Evolutionary conservation across 2,888 invertebrate genomes (phyloP), one percentile per base, ranked within the genome.

Genomic region (Agonopterix subpropinquella): DNA sequence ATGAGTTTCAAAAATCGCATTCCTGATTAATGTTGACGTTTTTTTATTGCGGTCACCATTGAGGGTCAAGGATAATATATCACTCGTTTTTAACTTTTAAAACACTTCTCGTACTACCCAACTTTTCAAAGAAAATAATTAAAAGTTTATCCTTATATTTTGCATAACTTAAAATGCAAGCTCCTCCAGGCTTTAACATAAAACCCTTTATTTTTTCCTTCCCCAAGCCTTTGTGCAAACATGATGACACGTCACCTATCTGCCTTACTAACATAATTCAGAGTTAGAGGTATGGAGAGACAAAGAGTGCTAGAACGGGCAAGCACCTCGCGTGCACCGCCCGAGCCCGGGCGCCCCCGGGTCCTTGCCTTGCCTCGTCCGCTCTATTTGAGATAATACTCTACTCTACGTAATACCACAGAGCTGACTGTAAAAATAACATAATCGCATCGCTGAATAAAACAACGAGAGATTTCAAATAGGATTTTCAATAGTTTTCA

Each of bases 291-390:
- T 58, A 55, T 55, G 54, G 57, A 59, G 54, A 70, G 70, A 83
- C 80, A 83, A 82, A 79, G 77, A 72, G 69, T 74, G 69, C 73
- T 77, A 68, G 67, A 54, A 60, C 66, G 80, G 78, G 63, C 80
- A 77, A 70, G 70, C 64, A 80, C 79, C 76, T 60, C 65, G 60
- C 57, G 70, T 63, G 68, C 77, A 63, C 62, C 70, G 73, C 75
- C 78, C n/a, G n/a, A n/a, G n/a, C 79, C 62, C 58, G 70, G 81
- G 73, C n/a, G n/a, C 75, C 78, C 79, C 62, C 58, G 70, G 81
- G 73, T 65, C 73, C 66, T 74, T 77, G 79, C 76, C 72, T 82
- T 73, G 75, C 61, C 59, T 56, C 62, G 63, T 56, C 59, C 61
- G 57, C 59, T 66, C 65, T 65, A 65, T 69, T 74, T 67, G 58